Evolutionary conservation across 2,113 vertebrate genomes (phyloP).

Genomic region (Poecilia latipinna): DNA sequence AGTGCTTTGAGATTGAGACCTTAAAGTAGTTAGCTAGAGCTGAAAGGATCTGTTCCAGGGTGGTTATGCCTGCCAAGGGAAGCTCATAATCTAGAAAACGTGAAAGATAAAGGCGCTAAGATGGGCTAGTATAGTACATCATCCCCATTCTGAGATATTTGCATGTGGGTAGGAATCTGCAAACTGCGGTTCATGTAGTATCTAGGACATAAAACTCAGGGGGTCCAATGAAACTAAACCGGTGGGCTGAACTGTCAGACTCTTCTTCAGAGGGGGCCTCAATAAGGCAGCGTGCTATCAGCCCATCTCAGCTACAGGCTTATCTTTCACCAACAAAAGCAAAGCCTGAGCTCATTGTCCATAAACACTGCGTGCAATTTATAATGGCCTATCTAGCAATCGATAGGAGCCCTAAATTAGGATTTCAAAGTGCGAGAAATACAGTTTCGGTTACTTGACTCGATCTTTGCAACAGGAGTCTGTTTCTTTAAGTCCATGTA

Average conservation of each 20-base stretch:
- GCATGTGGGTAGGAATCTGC: conserved; percentile 33
- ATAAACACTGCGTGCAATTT: conserved; percentile 10
- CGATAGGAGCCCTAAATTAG: conserved; percentile 25
- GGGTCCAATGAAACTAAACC: conserved; percentile 12
- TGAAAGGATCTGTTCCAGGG: conserved; percentile 34
- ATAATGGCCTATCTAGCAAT: neutral
- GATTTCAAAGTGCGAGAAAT: conserved; percentile 35
- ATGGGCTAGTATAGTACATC: conserved; percentile 32
- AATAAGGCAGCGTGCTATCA: conserved; percentile 23
- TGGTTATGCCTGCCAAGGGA: conserved; percentile 42
- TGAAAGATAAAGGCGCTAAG: conserved; percentile 46
- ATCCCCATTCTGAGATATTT: conserved; percentile 45
- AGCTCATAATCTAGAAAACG: conserved; percentile 52
- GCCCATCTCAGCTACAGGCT: conserved; percentile 19
- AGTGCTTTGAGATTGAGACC: conserved; percentile 27
- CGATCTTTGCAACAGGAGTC: conserved; percentile 22
- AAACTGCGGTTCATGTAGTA: conserved; percentile 42
- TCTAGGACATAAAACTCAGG: conserved; percentile 31
- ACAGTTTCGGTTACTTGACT: conserved; percentile 15
- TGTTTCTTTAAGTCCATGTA: conserved; percentile 6
- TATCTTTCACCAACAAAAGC: conserved; percentile 36
- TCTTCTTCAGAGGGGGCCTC: conserved; percentile 18
- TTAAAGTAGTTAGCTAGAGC: conserved; percentile 39
- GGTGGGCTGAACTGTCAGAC: conserved; percentile 6
- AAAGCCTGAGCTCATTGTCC: conserved; percentile 22